A percentile compares a stretch with the other conserved stretches of the same genome.
phyloP scores from a whole-genome alignment of 2,113 vertebrate genomes.

The Tragelaphus imberbis region DNA sequence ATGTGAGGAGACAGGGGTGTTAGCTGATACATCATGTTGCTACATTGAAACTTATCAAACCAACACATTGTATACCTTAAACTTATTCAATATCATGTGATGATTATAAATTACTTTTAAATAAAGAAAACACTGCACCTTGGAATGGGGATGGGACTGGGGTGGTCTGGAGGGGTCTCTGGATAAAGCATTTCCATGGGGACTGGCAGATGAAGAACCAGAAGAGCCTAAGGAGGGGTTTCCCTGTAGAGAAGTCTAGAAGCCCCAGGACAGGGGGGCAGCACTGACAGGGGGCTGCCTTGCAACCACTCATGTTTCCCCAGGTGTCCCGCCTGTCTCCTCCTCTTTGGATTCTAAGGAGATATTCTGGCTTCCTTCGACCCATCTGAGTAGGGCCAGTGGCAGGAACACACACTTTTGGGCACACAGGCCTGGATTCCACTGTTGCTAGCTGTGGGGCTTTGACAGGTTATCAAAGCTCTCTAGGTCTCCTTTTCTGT shows the following conservation, averaged over 20 bases:
- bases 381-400: fast-evolving
- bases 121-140: neutral
- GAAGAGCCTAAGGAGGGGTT: neutral
- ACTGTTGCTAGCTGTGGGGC: neutral
- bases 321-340: fast-evolving
- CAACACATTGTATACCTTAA: neutral
- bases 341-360: neutral
- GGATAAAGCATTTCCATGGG: neutral
- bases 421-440: neutral
- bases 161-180: neutral
- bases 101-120: neutral
- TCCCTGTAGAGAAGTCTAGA: neutral
- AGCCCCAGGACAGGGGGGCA: neutral
- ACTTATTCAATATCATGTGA: fast-evolving
- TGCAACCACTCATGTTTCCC: fast-evolving
- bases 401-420: fast-evolving
- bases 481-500: neutral
- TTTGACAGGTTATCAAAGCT: neutral
- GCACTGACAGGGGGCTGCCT: neutral
- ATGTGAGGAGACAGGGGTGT: neutral
- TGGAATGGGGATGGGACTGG: neutral
- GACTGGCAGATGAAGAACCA: no score
- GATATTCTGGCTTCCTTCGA: neutral
- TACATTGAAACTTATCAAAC: fast-evolving
- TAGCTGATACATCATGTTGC: fast-evolving